Evolutionary conservation across 2,797 vertebrate genomes (phyloP), one percentile per base, ranked within the genome.

Genomic region (Psittacula echo): DNA sequence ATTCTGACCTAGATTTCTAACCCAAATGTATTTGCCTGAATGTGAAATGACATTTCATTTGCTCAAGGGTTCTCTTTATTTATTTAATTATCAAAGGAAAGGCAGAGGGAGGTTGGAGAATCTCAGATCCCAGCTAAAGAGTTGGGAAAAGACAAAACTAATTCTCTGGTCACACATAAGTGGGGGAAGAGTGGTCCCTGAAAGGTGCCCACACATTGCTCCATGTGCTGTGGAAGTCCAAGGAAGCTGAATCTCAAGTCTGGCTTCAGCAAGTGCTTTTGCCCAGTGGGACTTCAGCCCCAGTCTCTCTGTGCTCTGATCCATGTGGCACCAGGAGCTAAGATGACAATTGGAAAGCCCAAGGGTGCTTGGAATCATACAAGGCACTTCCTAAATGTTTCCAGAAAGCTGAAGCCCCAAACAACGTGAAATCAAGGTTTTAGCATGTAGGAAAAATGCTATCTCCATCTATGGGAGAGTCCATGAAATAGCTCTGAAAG

Each of bases 1-100:
- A 96, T 96, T 93, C 86, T 96, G 96, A 97, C 96, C 96, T 95
- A 97, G 94, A 97, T 96, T 97, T 93, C 94, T 97, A 96, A 95
- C 96, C 94, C 82, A 95, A 97, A 96, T 96, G 93, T 97, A 96
- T 95, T 95, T 96, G 72, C 94, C 79, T 92, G 96, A 92, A 89
- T 96, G 94, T 93, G 89, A 97, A 96, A 95, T 96, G 94, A 95
- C 93, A 96, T 95, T 96, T 92, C 92, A 87, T 96, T 95, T 97
- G 94, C 92, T 96, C 93, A 92, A 72, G 94, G 93, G 78, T 90
- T 93, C 86, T 89, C 89, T 83, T 95, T 96, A 95, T 96, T 95
- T 97, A 95, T 66, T 94, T 97, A 95, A 95, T 96, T 96, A 87
- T 39, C 68, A 42, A 64, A 85, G 37, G 21, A 92, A 92, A 70